phyloP scores from a whole-genome alignment of 2,113 vertebrate genomes.

The Lepus americanus region DNA sequence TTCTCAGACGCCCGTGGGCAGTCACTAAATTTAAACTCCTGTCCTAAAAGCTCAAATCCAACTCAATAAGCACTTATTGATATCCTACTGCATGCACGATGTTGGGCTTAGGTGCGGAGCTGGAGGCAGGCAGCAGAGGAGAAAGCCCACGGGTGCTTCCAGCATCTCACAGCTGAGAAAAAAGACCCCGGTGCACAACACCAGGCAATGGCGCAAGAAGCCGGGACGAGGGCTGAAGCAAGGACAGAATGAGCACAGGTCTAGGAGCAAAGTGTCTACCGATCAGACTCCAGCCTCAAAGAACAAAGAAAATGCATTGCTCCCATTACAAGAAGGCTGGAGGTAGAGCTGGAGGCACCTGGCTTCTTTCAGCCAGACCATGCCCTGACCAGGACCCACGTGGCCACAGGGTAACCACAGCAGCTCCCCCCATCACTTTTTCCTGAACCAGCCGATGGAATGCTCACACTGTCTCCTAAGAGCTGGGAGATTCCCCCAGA shows the following conservation, averaged over 20 bases:
- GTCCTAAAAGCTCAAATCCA: conserved; percentile 52
- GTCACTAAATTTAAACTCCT: conserved; percentile 69
- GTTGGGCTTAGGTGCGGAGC: background rate
- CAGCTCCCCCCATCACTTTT: rapidly evolving
- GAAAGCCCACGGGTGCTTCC: background rate
- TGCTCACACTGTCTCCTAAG: background rate
- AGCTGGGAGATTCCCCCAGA: background rate
- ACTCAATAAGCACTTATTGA: conserved; percentile 44
- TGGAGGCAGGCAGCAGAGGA: rapidly evolving
- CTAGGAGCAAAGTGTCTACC: background rate
- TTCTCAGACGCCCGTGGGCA: conserved; percentile 46
- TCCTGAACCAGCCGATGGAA: background rate
- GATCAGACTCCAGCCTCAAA: background rate
- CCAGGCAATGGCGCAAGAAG: background rate
- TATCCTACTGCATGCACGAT: background rate
- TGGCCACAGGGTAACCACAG: background rate
- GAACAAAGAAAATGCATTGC: background rate
- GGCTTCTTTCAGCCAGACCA: rapidly evolving
- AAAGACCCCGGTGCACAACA: background rate
- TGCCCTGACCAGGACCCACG: background rate
- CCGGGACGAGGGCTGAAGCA: rapidly evolving
- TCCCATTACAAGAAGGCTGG: background rate
- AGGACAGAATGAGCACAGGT: rapidly evolving
- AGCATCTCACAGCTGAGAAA: background rate
- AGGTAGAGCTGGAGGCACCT: rapidly evolving